Percentiles rank a stretch among this genome's conserved stretches.
Evolutionary conservation across 1,140 invertebrate genomes (phyloP).

Genomic region (Drosophila athabasca): DNA sequence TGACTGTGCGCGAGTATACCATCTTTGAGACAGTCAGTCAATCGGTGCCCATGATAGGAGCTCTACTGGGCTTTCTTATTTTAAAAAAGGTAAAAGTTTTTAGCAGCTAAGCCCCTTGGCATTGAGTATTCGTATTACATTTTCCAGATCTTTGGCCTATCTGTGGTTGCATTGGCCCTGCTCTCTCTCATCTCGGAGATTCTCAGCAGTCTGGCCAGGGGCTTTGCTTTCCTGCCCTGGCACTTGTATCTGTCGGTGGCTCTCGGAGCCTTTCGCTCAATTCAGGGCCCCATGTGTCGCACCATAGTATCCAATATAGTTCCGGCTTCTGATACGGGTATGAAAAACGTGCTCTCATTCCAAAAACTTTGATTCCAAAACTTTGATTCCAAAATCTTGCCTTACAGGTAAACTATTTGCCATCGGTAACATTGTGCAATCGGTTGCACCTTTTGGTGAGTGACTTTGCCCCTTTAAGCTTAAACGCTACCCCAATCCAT

Average conservation of each 20-base stretch:
- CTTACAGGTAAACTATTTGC: slow-evolving; percentile 86
- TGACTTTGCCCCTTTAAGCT: background rate
- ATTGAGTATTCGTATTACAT: background rate
- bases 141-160: slow-evolving; percentile 64
- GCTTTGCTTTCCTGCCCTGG: slow-evolving; percentile 86
- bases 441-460: slow-evolving; percentile 84
- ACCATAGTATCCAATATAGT: slow-evolving; percentile 88
- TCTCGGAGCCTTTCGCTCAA: slow-evolving; percentile 85
- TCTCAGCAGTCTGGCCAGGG: slow-evolving; percentile 83
- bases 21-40: slow-evolving; percentile 84
- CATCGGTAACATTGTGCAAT: slow-evolving; percentile 86
- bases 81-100: slow-evolving; percentile 83
- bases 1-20: slow-evolving; percentile 87
- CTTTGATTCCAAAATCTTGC: too few species aligned
- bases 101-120: too few species aligned
- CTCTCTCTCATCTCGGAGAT: slow-evolving; percentile 76
- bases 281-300: slow-evolving; percentile 86
- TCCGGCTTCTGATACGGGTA: slow-evolving; percentile 87
- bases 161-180: slow-evolving; percentile 64
- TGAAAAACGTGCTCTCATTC: slow-evolving; percentile 42
- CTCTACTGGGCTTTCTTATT: slow-evolving; percentile 84
- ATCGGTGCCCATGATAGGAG: slow-evolving; percentile 84
- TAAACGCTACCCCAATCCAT: background rate
- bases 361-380: too few species aligned
- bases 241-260: slow-evolving; percentile 86